Evolutionary conservation across 92 coral and sea anemone species (phyloP).

Genomic region (Epizoanthus scotinus): DNA sequence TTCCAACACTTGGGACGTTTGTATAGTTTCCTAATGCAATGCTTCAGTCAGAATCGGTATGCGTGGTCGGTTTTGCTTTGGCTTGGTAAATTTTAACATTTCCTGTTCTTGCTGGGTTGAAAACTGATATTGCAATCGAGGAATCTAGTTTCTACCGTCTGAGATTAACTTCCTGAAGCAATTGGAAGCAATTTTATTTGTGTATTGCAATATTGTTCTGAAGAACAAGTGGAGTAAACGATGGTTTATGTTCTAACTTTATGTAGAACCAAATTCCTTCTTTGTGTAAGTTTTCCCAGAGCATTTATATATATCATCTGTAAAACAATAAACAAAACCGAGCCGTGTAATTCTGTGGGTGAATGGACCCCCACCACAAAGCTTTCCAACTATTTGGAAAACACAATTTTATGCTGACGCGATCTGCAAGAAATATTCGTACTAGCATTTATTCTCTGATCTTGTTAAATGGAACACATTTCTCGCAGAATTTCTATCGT

Average conservation of each 20-base stretch:
- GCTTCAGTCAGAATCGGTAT: not conserved
- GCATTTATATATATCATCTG: too few relatives aligned
- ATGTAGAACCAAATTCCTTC: slow-evolving; percentile 1
- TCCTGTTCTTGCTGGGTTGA: slow-evolving; percentile 19
- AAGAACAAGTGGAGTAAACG: not conserved
- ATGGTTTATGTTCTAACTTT: not conserved
- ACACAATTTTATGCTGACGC: not conserved
- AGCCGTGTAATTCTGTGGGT: not conserved
- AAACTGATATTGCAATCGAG: not conserved
- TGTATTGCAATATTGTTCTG: not conserved
- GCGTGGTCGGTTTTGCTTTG: slow-evolving; percentile 25
- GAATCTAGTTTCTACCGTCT: slow-evolving; percentile 20
- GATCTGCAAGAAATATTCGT: not conserved
- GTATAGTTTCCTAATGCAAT: slow-evolving; percentile 28
- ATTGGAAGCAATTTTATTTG: not conserved
- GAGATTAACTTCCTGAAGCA: not conserved
- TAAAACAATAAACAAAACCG: too few relatives aligned
- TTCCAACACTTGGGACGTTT: slow-evolving; percentile 30
- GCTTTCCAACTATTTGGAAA: not conserved
- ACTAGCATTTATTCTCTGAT: not conserved
- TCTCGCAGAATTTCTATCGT: not conserved
- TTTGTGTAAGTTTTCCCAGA: slow-evolving; percentile 2
- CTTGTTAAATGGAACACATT: not conserved
- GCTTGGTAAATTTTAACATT: slow-evolving; percentile 13
- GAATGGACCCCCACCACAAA: not conserved